Evolutionary conservation across 2,888 invertebrate species (phyloP).

Genomic region (Ichneumon xanthorius): DNA sequence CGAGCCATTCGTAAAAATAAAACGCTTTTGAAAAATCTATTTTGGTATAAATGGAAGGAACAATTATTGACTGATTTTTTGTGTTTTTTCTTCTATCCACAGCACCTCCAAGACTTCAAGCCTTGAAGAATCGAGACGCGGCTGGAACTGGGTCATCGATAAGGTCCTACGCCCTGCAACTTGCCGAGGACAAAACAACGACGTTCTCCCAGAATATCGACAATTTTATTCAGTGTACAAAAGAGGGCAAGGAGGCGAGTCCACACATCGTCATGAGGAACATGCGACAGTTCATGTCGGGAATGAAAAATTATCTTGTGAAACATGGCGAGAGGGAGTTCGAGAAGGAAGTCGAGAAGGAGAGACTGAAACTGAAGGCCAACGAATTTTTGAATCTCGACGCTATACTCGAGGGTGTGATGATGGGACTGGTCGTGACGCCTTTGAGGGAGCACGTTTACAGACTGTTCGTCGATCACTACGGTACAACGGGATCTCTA

Average conservation of each 20-base stretch:
- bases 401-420: conserved; percentile 96
- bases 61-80: conserved; percentile 25
- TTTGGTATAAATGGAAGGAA: background rate
- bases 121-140: conserved; percentile 87
- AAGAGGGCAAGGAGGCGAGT: conserved; percentile 94
- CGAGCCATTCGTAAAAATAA: background rate
- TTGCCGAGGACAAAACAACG: conserved; percentile 94
- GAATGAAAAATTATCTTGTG: conserved; percentile 98
- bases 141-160: conserved; percentile 89
- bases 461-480: conserved; percentile 94
- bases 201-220: conserved; percentile 97
- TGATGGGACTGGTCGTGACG: conserved; percentile 95
- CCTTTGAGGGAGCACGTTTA: conserved; percentile 94
- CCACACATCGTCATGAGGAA: conserved; percentile 96
- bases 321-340: conserved; percentile 98
- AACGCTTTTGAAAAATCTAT: background rate
- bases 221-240: conserved; percentile 96
- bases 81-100: conserved; percentile 74
- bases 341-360: conserved; percentile 95
- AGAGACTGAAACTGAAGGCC: conserved; percentile 92
- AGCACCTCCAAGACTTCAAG: conserved; percentile 93
- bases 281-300: conserved; percentile 98
- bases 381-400: conserved; percentile 98
- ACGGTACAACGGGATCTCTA: conserved; percentile 91
- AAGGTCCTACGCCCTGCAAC: conserved; percentile 91